Evolutionary conservation across 2,888 invertebrate species (phyloP).

Genomic region (Drosophila meridionalis): DNA sequence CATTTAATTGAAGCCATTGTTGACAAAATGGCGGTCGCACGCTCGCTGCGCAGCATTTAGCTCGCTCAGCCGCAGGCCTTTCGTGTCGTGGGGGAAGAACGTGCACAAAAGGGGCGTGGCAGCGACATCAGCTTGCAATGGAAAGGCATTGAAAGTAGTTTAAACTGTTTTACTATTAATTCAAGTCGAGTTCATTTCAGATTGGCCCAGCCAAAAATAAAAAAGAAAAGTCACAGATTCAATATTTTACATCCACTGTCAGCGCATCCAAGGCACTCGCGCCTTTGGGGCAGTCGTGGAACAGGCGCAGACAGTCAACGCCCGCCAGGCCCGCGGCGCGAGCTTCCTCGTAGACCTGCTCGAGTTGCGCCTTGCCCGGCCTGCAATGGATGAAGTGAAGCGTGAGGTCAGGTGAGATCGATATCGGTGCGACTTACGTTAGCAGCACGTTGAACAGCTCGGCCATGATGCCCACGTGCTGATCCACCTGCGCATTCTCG

Average conservation of each 20-base stretch:
- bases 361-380: constrained; percentile 84
- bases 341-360: constrained; percentile 87
- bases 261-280: constrained; percentile 86
- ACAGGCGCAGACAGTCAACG: constrained; percentile 87
- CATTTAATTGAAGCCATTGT: constrained; percentile 80
- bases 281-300: constrained; percentile 87
- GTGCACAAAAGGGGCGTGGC: constrained; percentile 36
- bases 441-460: constrained; percentile 59
- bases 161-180: neutral
- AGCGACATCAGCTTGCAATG: constrained; percentile 25
- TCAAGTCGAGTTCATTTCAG: neutral
- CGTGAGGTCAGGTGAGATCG: neutral
- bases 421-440: constrained; percentile 40
- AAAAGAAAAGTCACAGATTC: neutral
- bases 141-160: constrained; percentile 5
- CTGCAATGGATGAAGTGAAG: constrained; percentile 34
- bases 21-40: constrained; percentile 76
- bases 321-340: constrained; percentile 75
- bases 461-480: constrained; percentile 77
- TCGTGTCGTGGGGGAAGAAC: constrained; percentile 11
- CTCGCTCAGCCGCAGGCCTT: constrained; percentile 25
- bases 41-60: constrained; percentile 37
- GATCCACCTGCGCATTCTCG: constrained; percentile 83
- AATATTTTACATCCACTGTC: constrained; percentile 51
- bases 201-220: neutral